Conservation (phyloP, 2,113 vertebrate species). For the Urocitellus parryii region DNA sequence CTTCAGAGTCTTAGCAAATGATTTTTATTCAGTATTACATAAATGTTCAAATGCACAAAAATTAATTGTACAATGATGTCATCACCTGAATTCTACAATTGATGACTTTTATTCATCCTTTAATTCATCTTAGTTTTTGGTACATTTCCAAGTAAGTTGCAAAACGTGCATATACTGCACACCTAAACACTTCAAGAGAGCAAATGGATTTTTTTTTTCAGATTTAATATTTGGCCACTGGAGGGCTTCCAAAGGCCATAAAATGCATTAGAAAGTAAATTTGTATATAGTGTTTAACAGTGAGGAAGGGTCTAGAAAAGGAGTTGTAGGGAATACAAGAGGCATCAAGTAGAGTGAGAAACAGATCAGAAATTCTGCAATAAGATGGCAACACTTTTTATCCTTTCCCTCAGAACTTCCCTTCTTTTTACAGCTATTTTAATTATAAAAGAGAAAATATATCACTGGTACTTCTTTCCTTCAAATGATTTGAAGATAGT, state of each 20-base stretch:
- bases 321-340: not conserved
- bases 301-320: not conserved
- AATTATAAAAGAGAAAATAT: not conserved
- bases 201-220: not conserved
- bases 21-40: slow-evolving; percentile 46
- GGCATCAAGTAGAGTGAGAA: not conserved
- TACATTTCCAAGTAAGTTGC: slow-evolving; percentile 9
- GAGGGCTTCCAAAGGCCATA: slow-evolving; percentile 40
- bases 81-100: not conserved
- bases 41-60: slow-evolving; percentile 28
- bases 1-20: not conserved
- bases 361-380: not conserved
- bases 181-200: not conserved
- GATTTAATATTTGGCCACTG: slow-evolving; percentile 56
- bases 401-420: not conserved
- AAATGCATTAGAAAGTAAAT: slow-evolving; percentile 6
- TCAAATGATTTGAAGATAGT: not conserved
- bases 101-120: not conserved
- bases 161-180: not conserved
- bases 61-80: not conserved
- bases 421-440: not conserved
- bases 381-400: not conserved
- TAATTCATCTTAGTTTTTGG: slow-evolving; percentile 2
- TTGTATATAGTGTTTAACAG: not conserved
- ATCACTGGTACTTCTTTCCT: not conserved